Base-by-base conservation (phyloP, 2,797 vertebrate genomes). In the Threskiornis aethiopicus region DNA sequence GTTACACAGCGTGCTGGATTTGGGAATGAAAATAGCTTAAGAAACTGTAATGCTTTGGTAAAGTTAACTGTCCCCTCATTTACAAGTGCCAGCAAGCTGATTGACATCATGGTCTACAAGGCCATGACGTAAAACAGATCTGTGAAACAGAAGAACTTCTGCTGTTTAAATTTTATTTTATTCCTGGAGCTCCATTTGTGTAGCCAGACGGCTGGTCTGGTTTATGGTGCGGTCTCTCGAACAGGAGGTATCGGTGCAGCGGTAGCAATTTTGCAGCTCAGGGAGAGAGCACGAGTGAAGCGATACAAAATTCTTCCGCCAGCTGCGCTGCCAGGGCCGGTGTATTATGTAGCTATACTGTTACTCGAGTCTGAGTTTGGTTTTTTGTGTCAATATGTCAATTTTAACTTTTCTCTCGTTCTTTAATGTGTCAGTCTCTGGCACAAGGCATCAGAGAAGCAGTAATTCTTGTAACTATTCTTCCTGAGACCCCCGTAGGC, bases 201-300 rank as follows among this genome's bases (percentile, higher is more conserved):
- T 51, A 25, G 21, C 47, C 41, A 11, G 39, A 1, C 15, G 26
- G 41, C 46, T 3, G 7, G 16, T 20, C 66, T 55, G 90, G 10
- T 6, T 69, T 39, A 8, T 2, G 1, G 11, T 8, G 10, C 0
- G 0, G 41, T 25, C 35, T 44, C 64, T 41, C 1, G 0, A 21
- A 11, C 1, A 3, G 5, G 52, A 33, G 11, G 11, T 9, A 2
- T 9, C 0, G 2, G 58, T 1, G 59, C 37, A 66, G 18, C 0
- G 0, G 31, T 28, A 77, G 25, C 10, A 7, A 6, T 46, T n/a
- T 13, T 33, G 33, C 51, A 19, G 67, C 44, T 49, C 17, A 1
- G 64, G 84, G 84, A 14, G 13, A 17, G 66, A 47, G 37, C 26
- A 4, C 6, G 6, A 65, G 61, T 10, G 37, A 29, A 59, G 29